These are phyloP conservation scores for Rotaria macrura DNA, from an alignment of 2,888 invertebrate species.

Conservation along the genomic window DNA sequence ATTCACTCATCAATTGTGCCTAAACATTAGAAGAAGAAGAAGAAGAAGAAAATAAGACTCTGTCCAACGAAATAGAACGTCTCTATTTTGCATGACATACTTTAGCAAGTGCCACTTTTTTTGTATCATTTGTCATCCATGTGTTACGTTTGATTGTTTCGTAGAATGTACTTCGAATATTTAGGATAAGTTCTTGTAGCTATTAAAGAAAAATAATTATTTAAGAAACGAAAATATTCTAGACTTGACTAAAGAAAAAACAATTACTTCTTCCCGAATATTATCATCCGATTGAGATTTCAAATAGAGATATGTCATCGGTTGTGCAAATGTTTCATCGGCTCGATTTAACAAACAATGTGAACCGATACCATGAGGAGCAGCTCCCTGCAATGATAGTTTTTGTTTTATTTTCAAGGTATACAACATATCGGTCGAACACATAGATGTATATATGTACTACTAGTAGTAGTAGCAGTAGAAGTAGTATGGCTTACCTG, in stretches of 20 bases:
- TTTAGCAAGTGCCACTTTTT: conserved; percentile 8
- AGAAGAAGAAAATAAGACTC: background rate
- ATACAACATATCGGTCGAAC: too few relatives aligned
- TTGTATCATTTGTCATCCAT: conserved; percentile 15
- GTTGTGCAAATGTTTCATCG: background rate
- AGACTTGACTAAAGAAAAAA: background rate
- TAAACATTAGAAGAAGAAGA: too few relatives aligned
- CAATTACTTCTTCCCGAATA: background rate
- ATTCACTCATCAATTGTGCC: conserved; percentile 2
- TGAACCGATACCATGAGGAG: background rate
- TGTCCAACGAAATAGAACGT: background rate
- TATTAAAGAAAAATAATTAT: background rate
- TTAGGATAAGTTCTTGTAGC: background rate
- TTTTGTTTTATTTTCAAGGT: too few relatives aligned
- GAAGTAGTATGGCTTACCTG: too few relatives aligned
- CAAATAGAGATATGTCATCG: background rate
- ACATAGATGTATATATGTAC: too few relatives aligned
- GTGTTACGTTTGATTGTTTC: background rate
- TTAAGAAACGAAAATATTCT: background rate
- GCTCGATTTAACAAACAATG: conserved; percentile 4
- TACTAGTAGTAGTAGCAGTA: too few relatives aligned
- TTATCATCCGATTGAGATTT: conserved; percentile 13
- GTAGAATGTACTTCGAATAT: background rate
- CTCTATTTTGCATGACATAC: background rate
- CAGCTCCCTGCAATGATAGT: background rate